These are phyloP conservation scores for Noturus placidus DNA, from an alignment of 2,113 vertebrate species.

Conservation along the genomic window DNA sequence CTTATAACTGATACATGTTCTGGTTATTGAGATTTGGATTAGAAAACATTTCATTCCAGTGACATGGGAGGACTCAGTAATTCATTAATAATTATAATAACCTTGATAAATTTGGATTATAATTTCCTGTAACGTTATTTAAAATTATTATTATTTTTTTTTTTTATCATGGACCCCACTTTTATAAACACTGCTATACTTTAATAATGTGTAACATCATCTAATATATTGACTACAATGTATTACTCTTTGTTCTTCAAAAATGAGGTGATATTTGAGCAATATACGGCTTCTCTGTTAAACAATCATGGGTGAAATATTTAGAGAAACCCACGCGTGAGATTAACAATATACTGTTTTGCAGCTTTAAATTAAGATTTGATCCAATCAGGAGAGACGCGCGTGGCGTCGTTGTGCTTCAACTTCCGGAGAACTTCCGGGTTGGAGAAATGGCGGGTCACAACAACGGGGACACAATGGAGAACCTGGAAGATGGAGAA, in stretches of 20 bases:
- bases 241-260: not conserved
- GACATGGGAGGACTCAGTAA: no score
- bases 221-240: not conserved
- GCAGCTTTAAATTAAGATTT: not conserved
- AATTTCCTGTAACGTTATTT: no score
- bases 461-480: conserved; percentile 70
- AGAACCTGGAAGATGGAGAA: conserved; percentile 86
- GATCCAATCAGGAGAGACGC: not conserved
- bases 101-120: no score
- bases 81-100: not conserved
- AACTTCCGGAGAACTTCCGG: conserved; percentile 40
- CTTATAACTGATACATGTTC: no score
- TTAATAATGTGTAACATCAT: not conserved
- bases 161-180: no score
- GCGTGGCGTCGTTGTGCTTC: not conserved
- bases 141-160: no score
- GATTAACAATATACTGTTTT: not conserved
- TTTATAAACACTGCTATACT: no score
- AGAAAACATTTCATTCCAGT: no score
- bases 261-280: not conserved
- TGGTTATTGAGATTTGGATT: no score
- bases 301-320: not conserved
- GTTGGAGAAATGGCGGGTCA: conserved; percentile 71
- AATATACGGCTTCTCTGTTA: not conserved
- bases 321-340: not conserved